These are phyloP conservation scores for Ruditapes philippinarum DNA, from an alignment of 1,140 invertebrate species.

Conservation along the genomic window DNA sequence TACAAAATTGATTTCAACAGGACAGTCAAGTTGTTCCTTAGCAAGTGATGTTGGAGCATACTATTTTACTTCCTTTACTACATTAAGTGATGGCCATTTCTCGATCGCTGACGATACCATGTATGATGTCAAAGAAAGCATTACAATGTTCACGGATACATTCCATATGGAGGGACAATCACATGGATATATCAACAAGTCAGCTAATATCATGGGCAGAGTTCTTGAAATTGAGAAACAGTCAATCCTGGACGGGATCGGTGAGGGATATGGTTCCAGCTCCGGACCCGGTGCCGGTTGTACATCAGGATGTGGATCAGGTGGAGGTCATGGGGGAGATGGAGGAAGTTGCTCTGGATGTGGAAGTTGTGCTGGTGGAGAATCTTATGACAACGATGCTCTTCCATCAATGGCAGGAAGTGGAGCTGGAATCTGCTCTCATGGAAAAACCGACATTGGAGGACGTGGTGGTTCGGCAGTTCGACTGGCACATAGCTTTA, in stretches of 20 bases:
- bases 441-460: slow-evolving; percentile 42
- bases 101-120: slow-evolving; percentile 50
- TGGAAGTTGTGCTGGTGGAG: slow-evolving; percentile 28
- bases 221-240: slow-evolving; percentile 73
- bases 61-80: slow-evolving; percentile 70
- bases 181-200: slow-evolving; percentile 40
- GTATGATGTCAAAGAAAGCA: slow-evolving; percentile 42
- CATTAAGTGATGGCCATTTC: slow-evolving; percentile 69
- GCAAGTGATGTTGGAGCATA: slow-evolving; percentile 57
- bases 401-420: slow-evolving; percentile 73
- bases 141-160: slow-evolving; percentile 55
- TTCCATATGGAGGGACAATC: slow-evolving; percentile 68
- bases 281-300: slow-evolving; percentile 69
- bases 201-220: slow-evolving; percentile 52
- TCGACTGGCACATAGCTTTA: slow-evolving; percentile 42
- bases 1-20: slow-evolving; percentile 56
- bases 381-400: slow-evolving; percentile 15
- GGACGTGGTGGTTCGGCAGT: slow-evolving; percentile 70
- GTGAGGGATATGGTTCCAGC: slow-evolving; percentile 62
- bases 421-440: slow-evolving; percentile 74
- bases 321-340: slow-evolving; percentile 72
- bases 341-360: slow-evolving; percentile 61
- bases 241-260: slow-evolving; percentile 65
- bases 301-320: slow-evolving; percentile 57
- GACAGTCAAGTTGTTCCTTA: slow-evolving; percentile 53